Evolutionary conservation across 2,113 vertebrate species (phyloP).

Genomic region (Platycercus adscitus): DNA sequence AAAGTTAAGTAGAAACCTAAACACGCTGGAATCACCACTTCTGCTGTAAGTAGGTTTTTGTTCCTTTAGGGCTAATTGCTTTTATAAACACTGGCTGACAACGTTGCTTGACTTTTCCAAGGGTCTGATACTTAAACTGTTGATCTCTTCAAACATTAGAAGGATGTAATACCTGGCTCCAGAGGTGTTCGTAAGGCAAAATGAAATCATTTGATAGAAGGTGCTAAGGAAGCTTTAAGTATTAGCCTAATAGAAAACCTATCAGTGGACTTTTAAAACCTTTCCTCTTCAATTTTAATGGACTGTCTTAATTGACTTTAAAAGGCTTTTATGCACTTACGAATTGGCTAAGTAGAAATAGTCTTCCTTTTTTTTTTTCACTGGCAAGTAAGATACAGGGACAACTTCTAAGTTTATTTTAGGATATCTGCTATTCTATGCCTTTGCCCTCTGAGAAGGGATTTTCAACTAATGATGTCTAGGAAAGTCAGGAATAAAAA

Average conservation of each 20-base stretch:
- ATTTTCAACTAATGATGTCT: background rate
- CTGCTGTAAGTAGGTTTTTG: background rate
- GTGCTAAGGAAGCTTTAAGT: slow-evolving; percentile 40
- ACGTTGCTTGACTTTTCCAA: slow-evolving; percentile 30
- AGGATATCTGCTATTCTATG: background rate
- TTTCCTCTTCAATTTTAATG: slow-evolving; percentile 58
- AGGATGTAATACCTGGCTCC: background rate
- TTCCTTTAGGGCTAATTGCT: slow-evolving; percentile 19
- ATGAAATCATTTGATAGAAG: slow-evolving; percentile 35
- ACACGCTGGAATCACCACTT: background rate
- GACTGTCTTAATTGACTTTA: slow-evolving; percentile 60
- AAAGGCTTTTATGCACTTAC: slow-evolving; percentile 39
- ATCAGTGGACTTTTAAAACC: slow-evolving; percentile 42
- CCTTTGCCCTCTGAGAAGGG: background rate
- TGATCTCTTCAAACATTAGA: slow-evolving; percentile 38
- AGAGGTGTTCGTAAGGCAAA: slow-evolving; percentile 41
- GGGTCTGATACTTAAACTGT: slow-evolving; percentile 1
- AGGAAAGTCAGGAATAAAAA: background rate
- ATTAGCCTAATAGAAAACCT: slow-evolving; percentile 59
- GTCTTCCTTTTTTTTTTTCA: background rate
- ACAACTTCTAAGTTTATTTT: slow-evolving; percentile 8
- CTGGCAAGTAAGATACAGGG: background rate
- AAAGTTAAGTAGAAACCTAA: background rate
- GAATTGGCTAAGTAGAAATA: slow-evolving; percentile 22
- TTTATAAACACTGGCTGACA: slow-evolving; percentile 18